Base-by-base conservation (phyloP, 2,113 vertebrate genomes). In the Hymenochirus boettgeri region DNA sequence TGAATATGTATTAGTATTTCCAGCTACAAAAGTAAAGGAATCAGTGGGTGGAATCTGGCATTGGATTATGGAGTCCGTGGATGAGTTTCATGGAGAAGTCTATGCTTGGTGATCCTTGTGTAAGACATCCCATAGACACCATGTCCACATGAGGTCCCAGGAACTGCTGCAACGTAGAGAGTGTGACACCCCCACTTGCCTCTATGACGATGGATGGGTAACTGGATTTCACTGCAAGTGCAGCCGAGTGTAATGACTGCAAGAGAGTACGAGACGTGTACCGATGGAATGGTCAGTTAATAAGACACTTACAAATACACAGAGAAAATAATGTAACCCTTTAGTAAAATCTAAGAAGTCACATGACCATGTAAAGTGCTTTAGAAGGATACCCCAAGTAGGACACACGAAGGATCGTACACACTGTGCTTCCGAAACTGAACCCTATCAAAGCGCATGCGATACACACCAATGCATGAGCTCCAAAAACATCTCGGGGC, bases 61-160 rank as follows among this genome's bases (percentile, higher is more conserved):
- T 15, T 42, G 2, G 13, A 4, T 15, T n/a, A 42, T 15, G 5
- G 13, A 42, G 37, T 2, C 69, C 58, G n/a, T 9, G 56, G 31
- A 72, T 72, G 61, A 90, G 74, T 74, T 92, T 92, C 19, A 94
- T 86, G 2, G 92, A 92, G 62, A 94, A 93, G 70, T 92, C 90
- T 0, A 91, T 81, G 5, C 84, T 81, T 0, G 79, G 86, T 39
- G 86, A 87, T 0, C 86, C 88, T 61, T 93, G 90, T 2, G 91
- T 92, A 42, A 94, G 82, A 74, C 87, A 88, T 39, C 92, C 91
- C 58, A 92, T 59, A 0, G 92, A 92, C 71, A 94, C 75, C 48
- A 91, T 54, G 5, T 92, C 87, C 1, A 92, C 65, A 13, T 83
- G 69, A 2, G 87, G 76, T 3, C 85, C 86, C 1, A 89, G 85